These are phyloP conservation scores for Hystrix brachyura DNA, from an alignment of 2,113 vertebrate genomes.

Conservation along the genomic window DNA sequence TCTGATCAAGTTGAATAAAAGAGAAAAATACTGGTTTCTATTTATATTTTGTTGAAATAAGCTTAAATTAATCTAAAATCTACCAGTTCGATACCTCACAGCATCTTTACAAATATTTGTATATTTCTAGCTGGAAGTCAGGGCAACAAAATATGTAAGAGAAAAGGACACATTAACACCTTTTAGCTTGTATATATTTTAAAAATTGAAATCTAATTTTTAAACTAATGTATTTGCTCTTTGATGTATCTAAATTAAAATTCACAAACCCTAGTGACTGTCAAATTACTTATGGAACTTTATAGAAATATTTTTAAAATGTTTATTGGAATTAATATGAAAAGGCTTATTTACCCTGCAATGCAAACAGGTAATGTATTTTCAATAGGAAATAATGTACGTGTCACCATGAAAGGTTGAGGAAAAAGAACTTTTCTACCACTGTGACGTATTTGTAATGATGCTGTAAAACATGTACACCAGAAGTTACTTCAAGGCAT, in stretches of 20 bases:
- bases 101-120: neutral
- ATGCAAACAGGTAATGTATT: neutral
- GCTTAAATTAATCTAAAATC: neutral
- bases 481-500: neutral
- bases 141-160: neutral
- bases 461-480: neutral
- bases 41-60: slow-evolving; percentile 49
- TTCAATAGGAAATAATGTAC: slow-evolving; percentile 26
- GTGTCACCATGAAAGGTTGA: neutral
- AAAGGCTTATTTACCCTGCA: slow-evolving; percentile 9
- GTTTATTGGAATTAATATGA: slow-evolving; percentile 28
- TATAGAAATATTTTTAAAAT: neutral
- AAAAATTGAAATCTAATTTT: neutral
- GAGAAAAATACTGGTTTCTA: neutral
- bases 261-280: neutral
- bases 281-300: neutral
- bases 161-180: neutral
- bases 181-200: neutral
- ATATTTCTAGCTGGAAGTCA: neutral
- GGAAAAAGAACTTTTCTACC: neutral
- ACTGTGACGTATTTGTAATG: neutral
- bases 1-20: neutral
- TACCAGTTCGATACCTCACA: neutral
- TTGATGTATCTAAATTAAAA: neutral
- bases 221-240: neutral